Evolutionary conservation across 1,140 invertebrate species (phyloP).

Genomic region (Brachionus manjavacas): DNA sequence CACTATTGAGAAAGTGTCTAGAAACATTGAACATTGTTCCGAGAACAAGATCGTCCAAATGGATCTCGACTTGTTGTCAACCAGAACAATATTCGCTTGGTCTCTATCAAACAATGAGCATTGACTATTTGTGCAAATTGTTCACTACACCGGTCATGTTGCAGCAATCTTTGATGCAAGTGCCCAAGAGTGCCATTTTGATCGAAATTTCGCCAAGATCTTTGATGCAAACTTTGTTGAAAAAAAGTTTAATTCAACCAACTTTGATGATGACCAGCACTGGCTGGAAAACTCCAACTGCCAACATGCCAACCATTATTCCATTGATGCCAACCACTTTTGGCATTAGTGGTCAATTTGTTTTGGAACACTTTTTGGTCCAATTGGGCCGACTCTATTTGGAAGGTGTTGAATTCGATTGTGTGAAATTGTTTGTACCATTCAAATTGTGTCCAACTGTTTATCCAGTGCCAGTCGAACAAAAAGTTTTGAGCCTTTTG

Average conservation of each 20-base stretch:
- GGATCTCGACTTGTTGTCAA: conserved; percentile 89
- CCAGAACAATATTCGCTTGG: conserved; percentile 71
- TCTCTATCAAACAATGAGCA: conserved; percentile 73
- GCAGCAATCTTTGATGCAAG: conserved; percentile 71
- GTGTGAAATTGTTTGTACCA: conserved; percentile 23
- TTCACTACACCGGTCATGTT: conserved; percentile 76
- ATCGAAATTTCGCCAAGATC: conserved; percentile 89
- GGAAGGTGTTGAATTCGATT: conserved; percentile 4
- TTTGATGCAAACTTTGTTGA: conserved; percentile 78
- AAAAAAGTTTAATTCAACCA: conserved; percentile 60
- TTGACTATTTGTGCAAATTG: conserved; percentile 93
- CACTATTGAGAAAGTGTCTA: conserved; percentile 13
- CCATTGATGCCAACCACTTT: conserved; percentile 16
- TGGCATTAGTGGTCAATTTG: not conserved
- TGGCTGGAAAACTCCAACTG: not conserved
- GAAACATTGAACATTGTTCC: conserved; percentile 7
- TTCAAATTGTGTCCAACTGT: not conserved
- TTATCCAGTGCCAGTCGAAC: conserved; percentile 18
- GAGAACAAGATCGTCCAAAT: conserved; percentile 71
- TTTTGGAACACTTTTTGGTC: conserved; percentile 15
- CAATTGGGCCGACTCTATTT: conserved; percentile 8
- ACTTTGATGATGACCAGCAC: not conserved
- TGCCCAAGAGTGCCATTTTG: conserved; percentile 79
- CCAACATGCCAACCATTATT: not conserved
- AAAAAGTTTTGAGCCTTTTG: not conserved